phyloP scores from a whole-genome alignment of 2,797 vertebrate species.

The Galagoides demidoff region DNA sequence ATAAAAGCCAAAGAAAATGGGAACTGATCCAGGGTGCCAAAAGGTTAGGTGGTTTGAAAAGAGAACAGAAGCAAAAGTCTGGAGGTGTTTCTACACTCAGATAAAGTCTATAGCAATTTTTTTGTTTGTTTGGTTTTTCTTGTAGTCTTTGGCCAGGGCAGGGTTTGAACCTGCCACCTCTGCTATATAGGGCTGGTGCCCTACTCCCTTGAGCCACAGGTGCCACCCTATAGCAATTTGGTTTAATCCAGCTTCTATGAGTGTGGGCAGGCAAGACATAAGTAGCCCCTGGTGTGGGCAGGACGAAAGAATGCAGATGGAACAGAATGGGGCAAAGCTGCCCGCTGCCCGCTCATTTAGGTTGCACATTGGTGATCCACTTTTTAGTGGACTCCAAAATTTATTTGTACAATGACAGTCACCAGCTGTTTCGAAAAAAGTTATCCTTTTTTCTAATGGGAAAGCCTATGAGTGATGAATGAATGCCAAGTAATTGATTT shows the following conservation, averaged over 20 bases:
- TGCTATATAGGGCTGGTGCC: no score
- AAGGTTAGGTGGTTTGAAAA: neutral
- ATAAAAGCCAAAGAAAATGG: neutral
- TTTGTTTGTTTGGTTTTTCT: neutral
- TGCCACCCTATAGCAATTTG: neutral
- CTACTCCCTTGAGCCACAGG: no score
- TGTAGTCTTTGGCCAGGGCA: no score
- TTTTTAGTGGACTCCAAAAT: neutral
- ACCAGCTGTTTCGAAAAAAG: neutral
- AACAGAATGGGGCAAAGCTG: neutral
- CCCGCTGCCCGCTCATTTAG: neutral
- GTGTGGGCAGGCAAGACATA: neutral
- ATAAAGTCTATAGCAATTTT: neutral
- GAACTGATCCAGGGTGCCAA: neutral
- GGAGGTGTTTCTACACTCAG: neutral
- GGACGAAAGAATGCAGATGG: neutral
- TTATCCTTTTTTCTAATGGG: neutral
- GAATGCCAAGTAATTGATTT: conserved; percentile 51
- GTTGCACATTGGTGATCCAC: neutral
- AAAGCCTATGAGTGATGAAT: conserved; percentile 40
- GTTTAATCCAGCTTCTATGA: neutral
- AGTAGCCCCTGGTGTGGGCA: neutral
- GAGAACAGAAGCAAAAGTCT: neutral
- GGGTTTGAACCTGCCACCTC: no score
- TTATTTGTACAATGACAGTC: neutral